Conservation (phyloP, 2,113 vertebrate species). For the Bubo blakistoni region DNA sequence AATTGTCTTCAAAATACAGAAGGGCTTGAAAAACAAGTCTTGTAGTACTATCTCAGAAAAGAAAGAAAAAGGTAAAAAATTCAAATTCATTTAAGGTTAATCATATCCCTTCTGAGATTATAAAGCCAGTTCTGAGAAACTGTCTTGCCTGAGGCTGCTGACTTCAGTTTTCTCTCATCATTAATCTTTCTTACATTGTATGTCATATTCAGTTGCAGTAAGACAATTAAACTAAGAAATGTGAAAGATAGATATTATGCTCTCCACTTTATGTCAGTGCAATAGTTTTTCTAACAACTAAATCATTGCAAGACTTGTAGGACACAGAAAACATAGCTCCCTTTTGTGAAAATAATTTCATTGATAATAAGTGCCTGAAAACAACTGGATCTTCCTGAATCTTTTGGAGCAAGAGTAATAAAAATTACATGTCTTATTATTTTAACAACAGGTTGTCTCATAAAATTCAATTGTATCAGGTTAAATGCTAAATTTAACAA, state of each 20-base stretch:
- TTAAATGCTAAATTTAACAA: not conserved
- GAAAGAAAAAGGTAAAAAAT: not conserved
- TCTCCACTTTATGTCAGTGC: not conserved
- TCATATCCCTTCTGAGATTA: not conserved
- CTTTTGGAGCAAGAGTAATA: not conserved
- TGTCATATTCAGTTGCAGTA: slow-evolving; percentile 16
- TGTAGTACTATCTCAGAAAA: not conserved
- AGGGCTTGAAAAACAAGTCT: not conserved
- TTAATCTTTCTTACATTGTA: slow-evolving; percentile 16
- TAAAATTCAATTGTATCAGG: not conserved
- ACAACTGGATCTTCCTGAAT: not conserved
- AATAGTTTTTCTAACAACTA: slow-evolving; percentile 7
- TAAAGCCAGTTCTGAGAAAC: slow-evolving; percentile 13
- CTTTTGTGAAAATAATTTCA: not conserved
- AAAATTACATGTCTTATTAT: not conserved
- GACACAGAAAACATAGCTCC: not conserved
- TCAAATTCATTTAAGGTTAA: slow-evolving; percentile 25
- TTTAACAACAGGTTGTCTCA: not conserved
- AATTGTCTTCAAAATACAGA: not conserved
- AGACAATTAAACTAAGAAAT: slow-evolving; percentile 41
- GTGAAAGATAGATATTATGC: slow-evolving; percentile 20
- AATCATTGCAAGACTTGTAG: not conserved
- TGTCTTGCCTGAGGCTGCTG: slow-evolving; percentile 21
- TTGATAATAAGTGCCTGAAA: not conserved
- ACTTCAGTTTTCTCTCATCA: slow-evolving; percentile 22